Evolutionary conservation across 2,797 vertebrate genomes (phyloP).

Genomic region (Spatula versicolor): DNA sequence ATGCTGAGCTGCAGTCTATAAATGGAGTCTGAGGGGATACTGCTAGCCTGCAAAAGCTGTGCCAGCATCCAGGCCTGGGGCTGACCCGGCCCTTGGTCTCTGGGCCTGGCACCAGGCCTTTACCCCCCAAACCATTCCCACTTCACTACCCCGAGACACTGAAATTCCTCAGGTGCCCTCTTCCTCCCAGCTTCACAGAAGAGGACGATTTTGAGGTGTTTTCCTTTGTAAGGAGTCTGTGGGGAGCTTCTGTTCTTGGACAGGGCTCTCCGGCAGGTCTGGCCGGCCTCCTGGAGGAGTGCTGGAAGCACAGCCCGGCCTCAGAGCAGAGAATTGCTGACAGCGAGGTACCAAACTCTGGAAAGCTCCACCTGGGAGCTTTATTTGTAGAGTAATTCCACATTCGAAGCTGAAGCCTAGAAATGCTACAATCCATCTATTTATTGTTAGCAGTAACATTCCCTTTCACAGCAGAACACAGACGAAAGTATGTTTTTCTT

Average conservation of each 20-base stretch:
- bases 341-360: accelerated
- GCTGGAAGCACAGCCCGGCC: background rate
- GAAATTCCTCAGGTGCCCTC: accelerated
- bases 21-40: background rate
- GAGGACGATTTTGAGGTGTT: background rate
- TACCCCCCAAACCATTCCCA: background rate
- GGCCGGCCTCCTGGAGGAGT: background rate
- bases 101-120: accelerated
- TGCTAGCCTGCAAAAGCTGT: background rate
- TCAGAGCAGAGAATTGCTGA: background rate
- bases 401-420: background rate
- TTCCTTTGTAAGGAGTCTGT: background rate
- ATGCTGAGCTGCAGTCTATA: background rate
- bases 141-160: background rate
- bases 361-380: background rate
- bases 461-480: background rate
- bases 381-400: background rate
- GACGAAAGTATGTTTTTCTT: background rate
- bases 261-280: background rate
- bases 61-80: background rate
- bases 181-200: background rate
- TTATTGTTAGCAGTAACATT: background rate
- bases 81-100: background rate
- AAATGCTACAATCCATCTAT: background rate
- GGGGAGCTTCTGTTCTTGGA: background rate